Evolutionary conservation across 2,113 vertebrate genomes (phyloP).

Genomic region (Rhea americana): DNA sequence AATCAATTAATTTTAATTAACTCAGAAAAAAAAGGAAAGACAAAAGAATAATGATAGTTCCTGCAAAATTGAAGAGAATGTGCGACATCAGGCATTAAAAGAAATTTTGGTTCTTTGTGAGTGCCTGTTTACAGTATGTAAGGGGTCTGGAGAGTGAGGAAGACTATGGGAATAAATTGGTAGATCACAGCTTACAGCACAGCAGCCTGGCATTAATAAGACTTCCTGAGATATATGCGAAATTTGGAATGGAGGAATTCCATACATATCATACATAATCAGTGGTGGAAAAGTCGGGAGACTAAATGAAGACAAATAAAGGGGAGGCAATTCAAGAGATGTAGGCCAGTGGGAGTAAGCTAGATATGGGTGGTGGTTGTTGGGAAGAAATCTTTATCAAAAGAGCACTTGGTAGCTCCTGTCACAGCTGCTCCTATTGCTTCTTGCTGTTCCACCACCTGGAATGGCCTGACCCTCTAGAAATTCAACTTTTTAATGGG

Average conservation of each 20-base stretch:
- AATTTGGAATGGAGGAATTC: background rate
- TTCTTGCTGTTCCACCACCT: background rate
- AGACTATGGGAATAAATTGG: background rate
- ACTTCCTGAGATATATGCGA: background rate
- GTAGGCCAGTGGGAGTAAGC: background rate
- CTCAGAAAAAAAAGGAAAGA: conserved; percentile 1
- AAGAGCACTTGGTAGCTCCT: background rate
- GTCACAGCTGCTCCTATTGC: background rate
- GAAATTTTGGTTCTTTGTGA: background rate
- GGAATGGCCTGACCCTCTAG: background rate
- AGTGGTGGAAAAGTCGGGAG: background rate
- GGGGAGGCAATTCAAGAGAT: background rate
- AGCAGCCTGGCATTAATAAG: background rate
- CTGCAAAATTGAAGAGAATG: background rate
- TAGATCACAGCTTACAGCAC: background rate
- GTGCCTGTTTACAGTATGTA: background rate
- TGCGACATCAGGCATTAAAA: background rate
- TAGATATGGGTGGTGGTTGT: background rate
- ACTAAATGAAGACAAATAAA: background rate
- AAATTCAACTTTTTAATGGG: background rate
- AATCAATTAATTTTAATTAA: conserved; percentile 43
- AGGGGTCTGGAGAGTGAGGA: background rate
- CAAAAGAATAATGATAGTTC: background rate
- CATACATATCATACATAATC: background rate
- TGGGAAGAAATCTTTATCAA: background rate